phyloP scores from a whole-genome alignment of 2,888 invertebrate genomes.

The Sycophila texana region DNA sequence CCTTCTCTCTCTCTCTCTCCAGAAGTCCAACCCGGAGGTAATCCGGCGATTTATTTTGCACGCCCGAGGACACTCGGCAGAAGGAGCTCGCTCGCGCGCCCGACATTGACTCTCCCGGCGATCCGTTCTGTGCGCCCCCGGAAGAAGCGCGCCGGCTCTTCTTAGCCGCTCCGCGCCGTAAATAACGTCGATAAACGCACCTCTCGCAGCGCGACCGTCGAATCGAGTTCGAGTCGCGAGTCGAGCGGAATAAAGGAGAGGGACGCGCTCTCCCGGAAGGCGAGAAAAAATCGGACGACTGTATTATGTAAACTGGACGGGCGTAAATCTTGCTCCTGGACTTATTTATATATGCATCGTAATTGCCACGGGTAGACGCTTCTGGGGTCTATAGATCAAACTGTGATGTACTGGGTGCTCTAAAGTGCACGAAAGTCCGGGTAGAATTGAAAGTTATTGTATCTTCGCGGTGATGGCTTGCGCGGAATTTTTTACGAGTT shows the following conservation, averaged over 20 bases:
- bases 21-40: constrained; percentile 58
- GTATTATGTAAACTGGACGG: constrained; percentile 21
- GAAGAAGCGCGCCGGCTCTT: constrained; percentile 3
- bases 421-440: background rate
- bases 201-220: constrained; percentile 23
- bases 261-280: too few species aligned
- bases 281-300: background rate
- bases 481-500: too few species aligned
- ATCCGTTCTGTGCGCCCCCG: background rate
- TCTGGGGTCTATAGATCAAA: constrained; percentile 1
- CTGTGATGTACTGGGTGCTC: background rate
- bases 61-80: constrained; percentile 57
- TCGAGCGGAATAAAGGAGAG: background rate
- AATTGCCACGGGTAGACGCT: constrained; percentile 15
- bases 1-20: constrained; percentile 8
- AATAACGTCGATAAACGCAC: constrained; percentile 58
- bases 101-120: constrained; percentile 27
- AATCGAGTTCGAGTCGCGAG: constrained; percentile 35
- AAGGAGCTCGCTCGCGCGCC: constrained; percentile 6
- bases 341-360: constrained; percentile 28
- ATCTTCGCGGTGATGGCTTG: too few species aligned
- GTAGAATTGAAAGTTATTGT: too few species aligned
- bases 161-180: constrained; percentile 35
- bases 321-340: constrained; percentile 35
- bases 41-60: constrained; percentile 62